phyloP scores from a whole-genome alignment of 2,797 vertebrate species.

The Urophycis tenuis region DNA sequence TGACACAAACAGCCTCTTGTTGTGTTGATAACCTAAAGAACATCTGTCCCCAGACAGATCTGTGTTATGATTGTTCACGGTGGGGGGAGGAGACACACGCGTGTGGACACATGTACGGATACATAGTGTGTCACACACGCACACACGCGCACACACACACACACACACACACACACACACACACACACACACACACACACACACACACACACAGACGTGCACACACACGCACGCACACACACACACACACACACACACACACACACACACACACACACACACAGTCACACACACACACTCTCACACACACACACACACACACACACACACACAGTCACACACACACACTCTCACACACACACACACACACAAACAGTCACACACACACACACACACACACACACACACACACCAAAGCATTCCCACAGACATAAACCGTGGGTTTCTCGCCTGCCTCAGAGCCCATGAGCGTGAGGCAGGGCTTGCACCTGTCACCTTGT shows the following conservation, averaged over 20 bases:
- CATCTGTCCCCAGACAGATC: constrained; percentile 40
- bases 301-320: not conserved
- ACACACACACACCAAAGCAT: not conserved
- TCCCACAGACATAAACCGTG: constrained; percentile 18
- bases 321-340: not conserved
- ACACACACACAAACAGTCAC: not conserved
- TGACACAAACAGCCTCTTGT: constrained; percentile 47
- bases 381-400: too few species aligned
- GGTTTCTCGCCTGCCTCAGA: constrained; percentile 42
- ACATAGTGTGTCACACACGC: too few species aligned
- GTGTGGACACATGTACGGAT: too few species aligned
- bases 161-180: too few species aligned
- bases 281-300: not conserved
- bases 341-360: not conserved
- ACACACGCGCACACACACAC: too few species aligned
- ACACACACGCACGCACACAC: too few species aligned
- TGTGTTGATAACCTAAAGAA: constrained; percentile 45
- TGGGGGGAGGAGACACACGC: too few species aligned
- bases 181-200: too few species aligned
- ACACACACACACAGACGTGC: too few species aligned
- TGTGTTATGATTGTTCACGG: constrained; percentile 49
- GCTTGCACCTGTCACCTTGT: constrained; percentile 61
- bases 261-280: not conserved
- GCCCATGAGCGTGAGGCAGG: constrained; percentile 49
- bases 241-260: not conserved